Percentiles rank a stretch among this genome's conserved stretches.
These are phyloP conservation scores for Sardinella longiceps DNA, from an alignment of 2,797 vertebrate species.

Conservation along the genomic window DNA sequence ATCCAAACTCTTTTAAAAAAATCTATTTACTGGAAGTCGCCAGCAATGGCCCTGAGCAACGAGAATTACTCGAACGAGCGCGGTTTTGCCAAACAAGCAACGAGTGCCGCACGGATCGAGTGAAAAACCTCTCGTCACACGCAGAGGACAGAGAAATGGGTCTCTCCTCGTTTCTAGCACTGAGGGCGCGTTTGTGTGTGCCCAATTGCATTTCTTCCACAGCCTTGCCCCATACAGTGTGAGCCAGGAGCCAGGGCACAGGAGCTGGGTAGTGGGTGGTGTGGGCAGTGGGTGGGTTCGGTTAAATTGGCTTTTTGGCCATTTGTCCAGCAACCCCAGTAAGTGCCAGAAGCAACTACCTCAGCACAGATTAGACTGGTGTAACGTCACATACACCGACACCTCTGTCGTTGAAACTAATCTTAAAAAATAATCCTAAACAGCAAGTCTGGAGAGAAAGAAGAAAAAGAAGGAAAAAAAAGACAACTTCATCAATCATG, in stretches of 20 bases:
- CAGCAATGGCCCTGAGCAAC: background rate
- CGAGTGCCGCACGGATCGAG: background rate
- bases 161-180: background rate
- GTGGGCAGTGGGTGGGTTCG: background rate
- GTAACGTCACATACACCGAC: background rate
- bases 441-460: too few relatives aligned
- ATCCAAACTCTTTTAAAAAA: background rate
- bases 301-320: conserved; percentile 1
- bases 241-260: conserved; percentile 13
- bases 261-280: background rate
- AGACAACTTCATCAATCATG: background rate
- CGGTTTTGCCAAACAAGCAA: background rate
- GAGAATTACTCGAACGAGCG: background rate
- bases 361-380: background rate
- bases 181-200: conserved; percentile 67
- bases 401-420: background rate
- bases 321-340: background rate
- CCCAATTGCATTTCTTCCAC: conserved; percentile 79
- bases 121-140: conserved; percentile 2
- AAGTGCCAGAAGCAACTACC: background rate
- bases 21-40: background rate
- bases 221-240: conserved; percentile 58
- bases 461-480: too few relatives aligned
- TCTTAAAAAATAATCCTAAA: background rate
- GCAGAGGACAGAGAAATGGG: background rate